These are phyloP conservation scores for Gopherus flavomarginatus DNA, from an alignment of 2,113 vertebrate genomes.

Conservation along the genomic window DNA sequence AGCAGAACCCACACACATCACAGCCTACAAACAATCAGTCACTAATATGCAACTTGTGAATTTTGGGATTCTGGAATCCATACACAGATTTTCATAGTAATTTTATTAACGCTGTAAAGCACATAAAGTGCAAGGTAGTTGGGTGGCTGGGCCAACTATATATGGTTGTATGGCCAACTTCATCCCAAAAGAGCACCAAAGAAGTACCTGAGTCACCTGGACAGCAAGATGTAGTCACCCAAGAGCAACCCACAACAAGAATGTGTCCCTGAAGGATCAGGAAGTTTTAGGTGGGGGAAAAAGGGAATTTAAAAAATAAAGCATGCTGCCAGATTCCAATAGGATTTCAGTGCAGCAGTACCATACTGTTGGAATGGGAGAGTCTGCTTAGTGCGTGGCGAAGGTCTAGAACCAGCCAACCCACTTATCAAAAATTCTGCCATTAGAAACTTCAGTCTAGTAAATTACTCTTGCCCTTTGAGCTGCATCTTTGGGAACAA, in stretches of 20 bases:
- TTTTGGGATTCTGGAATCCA: neutral
- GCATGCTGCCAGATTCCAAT: neutral
- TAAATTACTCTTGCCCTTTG: neutral
- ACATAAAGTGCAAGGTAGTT: neutral
- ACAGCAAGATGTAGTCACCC: neutral
- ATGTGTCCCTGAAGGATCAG: neutral
- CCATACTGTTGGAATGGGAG: neutral
- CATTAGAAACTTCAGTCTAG: neutral
- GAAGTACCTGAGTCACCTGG: neutral
- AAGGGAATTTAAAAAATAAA: neutral
- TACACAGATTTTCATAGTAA: neutral
- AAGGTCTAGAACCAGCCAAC: neutral
- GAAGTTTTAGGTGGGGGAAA: neutral
- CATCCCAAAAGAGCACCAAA: neutral
- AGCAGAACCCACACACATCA: rapidly evolving
- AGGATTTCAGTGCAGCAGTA: neutral
- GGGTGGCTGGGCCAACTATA: neutral
- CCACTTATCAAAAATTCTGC: rapidly evolving
- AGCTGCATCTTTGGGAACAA: rapidly evolving
- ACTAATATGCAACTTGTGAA: neutral
- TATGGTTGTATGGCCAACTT: neutral
- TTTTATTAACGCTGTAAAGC: neutral
- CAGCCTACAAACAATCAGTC: neutral
- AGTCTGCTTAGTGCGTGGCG: neutral
- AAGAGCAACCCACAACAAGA: neutral